phyloP scores from a whole-genome alignment of 2,888 invertebrate genomes.

The Lithophane leautieri region DNA sequence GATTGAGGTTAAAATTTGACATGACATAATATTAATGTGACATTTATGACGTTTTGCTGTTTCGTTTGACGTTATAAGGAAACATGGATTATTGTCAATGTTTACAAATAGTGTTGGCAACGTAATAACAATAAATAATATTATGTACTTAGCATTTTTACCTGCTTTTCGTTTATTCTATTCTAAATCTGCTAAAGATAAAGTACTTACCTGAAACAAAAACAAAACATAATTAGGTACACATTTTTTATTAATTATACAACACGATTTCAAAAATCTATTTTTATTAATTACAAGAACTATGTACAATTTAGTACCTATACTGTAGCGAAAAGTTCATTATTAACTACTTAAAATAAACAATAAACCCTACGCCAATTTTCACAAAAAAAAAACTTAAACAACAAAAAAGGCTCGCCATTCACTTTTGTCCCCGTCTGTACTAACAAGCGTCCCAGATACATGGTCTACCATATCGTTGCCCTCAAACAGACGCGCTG shows the following conservation, averaged over 20 bases:
- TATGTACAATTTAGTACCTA: not conserved
- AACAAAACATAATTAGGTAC: not conserved
- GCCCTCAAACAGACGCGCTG: constrained; percentile 58
- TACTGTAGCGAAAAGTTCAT: not conserved
- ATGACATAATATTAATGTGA: constrained; percentile 19
- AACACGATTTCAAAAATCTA: not conserved
- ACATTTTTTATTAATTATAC: not conserved
- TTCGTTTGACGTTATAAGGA: constrained; percentile 20
- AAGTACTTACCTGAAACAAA: constrained; percentile 57
- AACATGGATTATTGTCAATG: constrained; percentile 19
- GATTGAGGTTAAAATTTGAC: constrained; percentile 49
- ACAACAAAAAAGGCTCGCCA: not conserved
- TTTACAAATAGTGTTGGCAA: constrained; percentile 7
- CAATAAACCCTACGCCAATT: not conserved
- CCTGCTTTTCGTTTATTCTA: constrained; percentile 14
- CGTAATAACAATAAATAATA: not conserved
- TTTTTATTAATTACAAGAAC: not conserved
- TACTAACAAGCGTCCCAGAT: constrained; percentile 64
- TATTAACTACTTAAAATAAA: not conserved
- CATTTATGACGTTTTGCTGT: constrained; percentile 16
- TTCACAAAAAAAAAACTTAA: not conserved
- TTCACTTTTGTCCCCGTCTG: constrained; percentile 45
- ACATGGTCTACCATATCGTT: constrained; percentile 59
- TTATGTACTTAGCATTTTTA: constrained; percentile 1
- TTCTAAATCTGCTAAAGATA: not conserved